Base-by-base conservation (phyloP, 2,797 vertebrate species). In the Lophura swinhoii region DNA sequence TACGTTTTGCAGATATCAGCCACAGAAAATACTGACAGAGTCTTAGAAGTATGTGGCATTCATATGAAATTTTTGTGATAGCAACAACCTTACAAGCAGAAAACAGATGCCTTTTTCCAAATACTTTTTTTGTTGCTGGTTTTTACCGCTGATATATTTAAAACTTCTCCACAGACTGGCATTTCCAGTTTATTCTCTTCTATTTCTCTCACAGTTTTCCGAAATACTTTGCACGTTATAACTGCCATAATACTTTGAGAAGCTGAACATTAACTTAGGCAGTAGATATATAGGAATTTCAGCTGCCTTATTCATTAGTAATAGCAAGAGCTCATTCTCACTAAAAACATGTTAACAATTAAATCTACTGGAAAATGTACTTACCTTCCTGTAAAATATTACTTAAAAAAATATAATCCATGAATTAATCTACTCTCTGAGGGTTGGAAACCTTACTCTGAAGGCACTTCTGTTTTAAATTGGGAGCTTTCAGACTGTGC, bases 311-410 rank as follows among this genome's bases (percentile, higher is more conserved):
- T 53, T 84, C 48, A 76, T 62, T 79, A 84, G 56, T 24, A 86
- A 73, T 13, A 20, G 48, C 35, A 69, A 44, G 33, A 31, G 12
- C 22, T 87, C 60, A 39, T 82, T 91, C 88, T 84, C 77, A 76
- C 71, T 63, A 73, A 86, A 94, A 89, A 76, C 9, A 67, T 59
- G 55, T 59, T 76, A 51, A 79, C 53, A 70, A 88, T 86, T 90
- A 86, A 81, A 86, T 73, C 62, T 70, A 63, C 64, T 68, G 68
- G 48, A 63, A 88, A 86, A 82, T 16, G 68, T n/a, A 86, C 12
- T 28, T 86, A 56, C 8, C 53, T 76, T 91, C 58, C 64, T 46
- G 44, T 64, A 58, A 90, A 93, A 91, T 29, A 63, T 5, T 49
- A 70, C 37, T 9, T n/a, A 29, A 9, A 48, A 70, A 68, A 60